These are phyloP conservation scores for Terrapene triunguis DNA, from an alignment of 2,113 vertebrate genomes.

Conservation along the genomic window DNA sequence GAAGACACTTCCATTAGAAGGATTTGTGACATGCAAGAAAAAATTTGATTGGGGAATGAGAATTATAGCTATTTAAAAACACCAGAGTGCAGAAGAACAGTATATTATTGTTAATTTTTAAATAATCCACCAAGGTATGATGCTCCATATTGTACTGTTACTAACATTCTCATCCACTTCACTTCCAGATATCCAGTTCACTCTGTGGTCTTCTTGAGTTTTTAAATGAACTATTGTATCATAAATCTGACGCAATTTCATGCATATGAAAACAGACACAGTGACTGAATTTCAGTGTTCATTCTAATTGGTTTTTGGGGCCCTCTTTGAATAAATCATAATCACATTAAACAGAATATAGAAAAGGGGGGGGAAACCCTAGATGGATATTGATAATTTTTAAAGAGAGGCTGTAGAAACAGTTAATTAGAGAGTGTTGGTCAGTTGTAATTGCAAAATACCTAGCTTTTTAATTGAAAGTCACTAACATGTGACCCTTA, in stretches of 20 bases:
- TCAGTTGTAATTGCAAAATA: not conserved
- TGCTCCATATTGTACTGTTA: not conserved
- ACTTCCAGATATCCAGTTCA: not conserved
- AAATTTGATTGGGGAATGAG: not conserved
- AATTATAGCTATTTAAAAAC: not conserved
- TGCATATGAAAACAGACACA: constrained; percentile 15
- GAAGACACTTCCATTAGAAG: not conserved
- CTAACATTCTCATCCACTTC: not conserved
- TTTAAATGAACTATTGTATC: constrained; percentile 6
- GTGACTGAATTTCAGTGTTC: constrained; percentile 6
- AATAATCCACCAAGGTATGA: not conserved
- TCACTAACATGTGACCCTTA: not conserved
- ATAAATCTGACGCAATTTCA: constrained; percentile 27
- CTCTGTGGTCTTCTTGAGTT: not conserved
- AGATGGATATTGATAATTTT: not conserved
- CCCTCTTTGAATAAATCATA: constrained; percentile 35
- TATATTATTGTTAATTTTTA: not conserved
- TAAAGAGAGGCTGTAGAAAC: not conserved
- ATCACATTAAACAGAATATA: not conserved
- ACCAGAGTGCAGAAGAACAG: not conserved
- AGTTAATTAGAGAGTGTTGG: not conserved
- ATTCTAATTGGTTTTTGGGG: not conserved
- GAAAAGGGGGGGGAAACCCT: not conserved
- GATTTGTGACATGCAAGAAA: not conserved
- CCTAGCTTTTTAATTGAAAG: not conserved